These are phyloP conservation scores for Otis tarda DNA, from an alignment of 2,113 vertebrate genomes.

Conservation along the genomic window DNA sequence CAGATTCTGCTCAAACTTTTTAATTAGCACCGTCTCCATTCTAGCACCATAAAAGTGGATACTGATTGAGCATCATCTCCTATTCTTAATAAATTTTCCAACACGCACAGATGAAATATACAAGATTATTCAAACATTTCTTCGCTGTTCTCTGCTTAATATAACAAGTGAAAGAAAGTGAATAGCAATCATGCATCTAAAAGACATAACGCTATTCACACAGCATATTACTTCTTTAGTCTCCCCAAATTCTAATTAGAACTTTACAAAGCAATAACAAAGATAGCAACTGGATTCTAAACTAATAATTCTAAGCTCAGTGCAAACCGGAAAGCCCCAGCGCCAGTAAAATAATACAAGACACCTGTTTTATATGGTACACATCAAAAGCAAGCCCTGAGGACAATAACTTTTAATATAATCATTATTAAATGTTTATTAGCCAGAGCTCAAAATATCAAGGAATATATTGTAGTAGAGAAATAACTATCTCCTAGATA, in stretches of 20 bases:
- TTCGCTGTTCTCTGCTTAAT: slow-evolving; percentile 55
- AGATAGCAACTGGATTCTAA: slow-evolving; percentile 62
- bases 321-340: slow-evolving; percentile 61
- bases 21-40: neutral
- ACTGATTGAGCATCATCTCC: neutral
- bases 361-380: slow-evolving; percentile 67
- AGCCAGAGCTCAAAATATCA: slow-evolving; percentile 68
- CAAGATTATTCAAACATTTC: slow-evolving; percentile 43
- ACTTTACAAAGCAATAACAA: slow-evolving; percentile 68
- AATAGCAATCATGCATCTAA: neutral
- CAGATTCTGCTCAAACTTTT: neutral
- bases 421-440: slow-evolving; percentile 79
- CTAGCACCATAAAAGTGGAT: neutral
- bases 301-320: slow-evolving; percentile 70
- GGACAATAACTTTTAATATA: slow-evolving; percentile 72
- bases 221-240: slow-evolving; percentile 63
- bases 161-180: slow-evolving; percentile 44
- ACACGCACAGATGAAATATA: slow-evolving; percentile 5
- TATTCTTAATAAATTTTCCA: slow-evolving; percentile 33
- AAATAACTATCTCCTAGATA: slow-evolving; percentile 59
- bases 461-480: slow-evolving; percentile 51
- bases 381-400: slow-evolving; percentile 60
- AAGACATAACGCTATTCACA: slow-evolving; percentile 44
- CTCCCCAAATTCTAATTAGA: slow-evolving; percentile 72
- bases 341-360: slow-evolving; percentile 58